Conservation (phyloP, 2,888 invertebrate species). For the Scrobipalpa costella region DNA sequence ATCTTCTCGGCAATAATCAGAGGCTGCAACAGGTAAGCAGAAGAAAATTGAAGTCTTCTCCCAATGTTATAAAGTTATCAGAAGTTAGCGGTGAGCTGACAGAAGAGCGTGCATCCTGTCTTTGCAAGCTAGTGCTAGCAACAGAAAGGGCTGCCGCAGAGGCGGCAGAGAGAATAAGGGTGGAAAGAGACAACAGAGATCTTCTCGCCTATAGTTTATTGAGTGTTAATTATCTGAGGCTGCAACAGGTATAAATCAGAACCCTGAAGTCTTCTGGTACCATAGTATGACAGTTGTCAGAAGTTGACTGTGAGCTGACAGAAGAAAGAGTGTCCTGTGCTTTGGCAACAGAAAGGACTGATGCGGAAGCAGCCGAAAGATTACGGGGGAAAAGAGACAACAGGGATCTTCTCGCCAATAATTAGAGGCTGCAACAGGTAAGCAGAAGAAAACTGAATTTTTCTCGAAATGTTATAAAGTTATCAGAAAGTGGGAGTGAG, state of each 20-base stretch:
- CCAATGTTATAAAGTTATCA: too few species aligned
- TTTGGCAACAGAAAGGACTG: slow-evolving; percentile 93
- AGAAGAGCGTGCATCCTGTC: slow-evolving; percentile 95
- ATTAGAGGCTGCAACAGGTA: slow-evolving; percentile 81
- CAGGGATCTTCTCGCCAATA: slow-evolving; percentile 88
- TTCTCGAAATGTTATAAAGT: too few species aligned
- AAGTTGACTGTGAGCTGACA: too few species aligned
- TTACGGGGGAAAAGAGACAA: slow-evolving; percentile 93
- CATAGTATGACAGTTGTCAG: too few species aligned
- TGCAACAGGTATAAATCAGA: slow-evolving; percentile 93
- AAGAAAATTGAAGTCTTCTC: too few species aligned
- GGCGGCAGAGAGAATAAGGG: slow-evolving; percentile 34
- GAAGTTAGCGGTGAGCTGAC: slow-evolving; percentile 95
- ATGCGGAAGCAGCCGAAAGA: slow-evolving; percentile 94
- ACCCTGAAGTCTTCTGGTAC: too few species aligned
- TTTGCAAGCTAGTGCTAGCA: too few species aligned
- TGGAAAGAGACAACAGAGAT: slow-evolving; percentile 94
- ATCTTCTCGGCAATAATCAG: slow-evolving; percentile 88
- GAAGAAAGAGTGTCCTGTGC: slow-evolving; percentile 96
- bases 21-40: slow-evolving; percentile 85
- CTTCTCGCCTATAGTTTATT: too few species aligned
- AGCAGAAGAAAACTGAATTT: too few species aligned
- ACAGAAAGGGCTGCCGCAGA: slow-evolving; percentile 91
- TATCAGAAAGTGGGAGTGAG: too few species aligned
- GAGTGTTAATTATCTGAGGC: slow-evolving; percentile 97